Evolutionary conservation across 2,797 vertebrate species (phyloP).

Genomic region (Avahi laniger): DNA sequence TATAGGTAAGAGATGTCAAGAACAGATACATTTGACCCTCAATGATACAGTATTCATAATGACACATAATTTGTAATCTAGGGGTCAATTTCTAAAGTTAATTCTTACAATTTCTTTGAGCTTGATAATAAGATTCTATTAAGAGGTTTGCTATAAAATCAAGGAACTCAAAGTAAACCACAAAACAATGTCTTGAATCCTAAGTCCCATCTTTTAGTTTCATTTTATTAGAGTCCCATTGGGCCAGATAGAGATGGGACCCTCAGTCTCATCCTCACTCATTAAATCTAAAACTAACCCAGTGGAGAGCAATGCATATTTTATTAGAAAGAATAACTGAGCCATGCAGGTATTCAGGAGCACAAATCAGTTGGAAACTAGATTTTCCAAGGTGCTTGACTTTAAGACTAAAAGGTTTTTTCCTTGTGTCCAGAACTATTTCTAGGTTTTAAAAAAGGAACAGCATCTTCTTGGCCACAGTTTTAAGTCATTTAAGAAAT

Average conservation of each 20-base stretch:
- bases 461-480: neutral
- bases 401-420: constrained; percentile 26
- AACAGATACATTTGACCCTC: neutral
- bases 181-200: neutral
- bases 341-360: neutral
- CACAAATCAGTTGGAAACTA: constrained; percentile 32
- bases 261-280: neutral
- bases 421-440: constrained; percentile 26
- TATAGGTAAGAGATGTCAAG: constrained; percentile 13
- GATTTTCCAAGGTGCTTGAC: constrained; percentile 24
- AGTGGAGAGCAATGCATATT: neutral
- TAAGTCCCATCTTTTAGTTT: neutral
- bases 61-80: neutral
- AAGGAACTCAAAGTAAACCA: constrained; percentile 8
- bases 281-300: neutral
- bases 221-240: neutral
- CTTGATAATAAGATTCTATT: neutral
- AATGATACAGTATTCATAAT: neutral
- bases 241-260: neutral
- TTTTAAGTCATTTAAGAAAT: constrained; percentile 34
- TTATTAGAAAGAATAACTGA: constrained; percentile 33
- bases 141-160: neutral
- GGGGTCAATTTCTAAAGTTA: constrained; percentile 26
- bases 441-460: constrained; percentile 38
- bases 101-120: neutral